Evolutionary conservation across 2,888 invertebrate species (phyloP).

Genomic region (Himalopsyche japonica): DNA sequence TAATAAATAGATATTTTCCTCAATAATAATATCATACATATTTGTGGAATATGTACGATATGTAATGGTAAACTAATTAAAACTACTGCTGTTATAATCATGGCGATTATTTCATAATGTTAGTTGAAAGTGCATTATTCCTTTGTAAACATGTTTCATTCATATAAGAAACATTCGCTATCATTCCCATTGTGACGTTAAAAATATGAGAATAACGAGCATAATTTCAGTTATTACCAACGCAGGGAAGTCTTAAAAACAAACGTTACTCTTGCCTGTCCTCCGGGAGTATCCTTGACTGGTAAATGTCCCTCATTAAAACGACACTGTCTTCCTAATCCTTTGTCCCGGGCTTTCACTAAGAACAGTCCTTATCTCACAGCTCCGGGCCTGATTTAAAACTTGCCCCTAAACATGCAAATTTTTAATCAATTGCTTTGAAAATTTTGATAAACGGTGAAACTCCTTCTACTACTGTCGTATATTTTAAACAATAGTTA

Average conservation of each 20-base stretch:
- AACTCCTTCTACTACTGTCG: background rate
- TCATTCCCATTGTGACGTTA: background rate
- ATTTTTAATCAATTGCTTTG: conserved; percentile 26
- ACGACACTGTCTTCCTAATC: background rate
- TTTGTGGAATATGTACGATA: no score
- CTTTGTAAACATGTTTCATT: background rate
- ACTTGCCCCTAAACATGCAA: conserved; percentile 7
- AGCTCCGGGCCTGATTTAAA: background rate
- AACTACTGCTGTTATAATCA: no score
- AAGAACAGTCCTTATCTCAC: conserved; percentile 8
- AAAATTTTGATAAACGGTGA: conserved; percentile 5
- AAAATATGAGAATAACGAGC: background rate
- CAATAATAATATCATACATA: no score
- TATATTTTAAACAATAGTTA: no score
- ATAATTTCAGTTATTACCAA: background rate
- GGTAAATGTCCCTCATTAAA: conserved; percentile 27
- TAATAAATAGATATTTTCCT: no score
- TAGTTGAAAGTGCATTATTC: background rate
- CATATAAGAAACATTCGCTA: background rate
- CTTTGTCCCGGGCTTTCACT: background rate
- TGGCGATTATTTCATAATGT: background rate
- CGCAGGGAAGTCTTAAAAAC: conserved; percentile 7
- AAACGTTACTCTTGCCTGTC: conserved; percentile 9
- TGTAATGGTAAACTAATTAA: no score
- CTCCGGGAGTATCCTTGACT: conserved; percentile 15